Evolutionary conservation across 2,888 invertebrate species (phyloP), one percentile per base, ranked within the genome.

Genomic region (Steinernema hermaphroditum): DNA sequence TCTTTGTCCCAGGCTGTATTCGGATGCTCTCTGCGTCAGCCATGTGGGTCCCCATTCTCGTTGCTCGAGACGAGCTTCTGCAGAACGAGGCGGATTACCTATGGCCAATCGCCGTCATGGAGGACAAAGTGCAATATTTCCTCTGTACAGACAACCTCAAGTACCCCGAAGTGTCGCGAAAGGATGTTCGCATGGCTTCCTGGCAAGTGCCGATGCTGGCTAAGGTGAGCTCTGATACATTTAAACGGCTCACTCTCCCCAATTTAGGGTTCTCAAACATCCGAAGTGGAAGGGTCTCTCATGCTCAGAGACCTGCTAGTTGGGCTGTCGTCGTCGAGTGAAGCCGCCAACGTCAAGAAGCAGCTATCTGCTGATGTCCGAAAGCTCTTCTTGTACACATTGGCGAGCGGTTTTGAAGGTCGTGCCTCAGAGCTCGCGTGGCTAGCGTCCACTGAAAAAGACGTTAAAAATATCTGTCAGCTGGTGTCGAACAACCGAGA

Each of bases 1-100:
- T 50, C 70, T 22, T 54, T 69, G 19, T 75, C 68, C 32, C 71
- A 74, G 77, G 72, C 54, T 73, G 71, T 37, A 75, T 82, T 1
- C 74, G 78, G 43, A 50, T 80, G 4, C 75, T 76, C 2, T 73
- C 77, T 0, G 69, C 76, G 22, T 69, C 75, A n/a, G 77, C 77
- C 9, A 68, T 78, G 32, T 82, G 82, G 82, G 68, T 78, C n/a
- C 82, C 82, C 0, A 75, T 82, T 37, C 79, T 81, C 71, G 75
- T 77, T 37, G 80, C 77, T 6, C 54, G 70, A 4, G 62, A 74
- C 0, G 32, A 73, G 0, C 16, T 79, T 0, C 70, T 75, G 0
- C 16, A 29, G 62, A 71, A 73, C 14, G 57, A 73, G 24, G 77
- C 80, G 4, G 82, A 82, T 44, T 75, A 75, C 27, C 74, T 82